Evolutionary conservation across 2,113 vertebrate species (phyloP), one percentile per base, ranked within the genome.

Genomic region (Plectropomus leopardus): DNA sequence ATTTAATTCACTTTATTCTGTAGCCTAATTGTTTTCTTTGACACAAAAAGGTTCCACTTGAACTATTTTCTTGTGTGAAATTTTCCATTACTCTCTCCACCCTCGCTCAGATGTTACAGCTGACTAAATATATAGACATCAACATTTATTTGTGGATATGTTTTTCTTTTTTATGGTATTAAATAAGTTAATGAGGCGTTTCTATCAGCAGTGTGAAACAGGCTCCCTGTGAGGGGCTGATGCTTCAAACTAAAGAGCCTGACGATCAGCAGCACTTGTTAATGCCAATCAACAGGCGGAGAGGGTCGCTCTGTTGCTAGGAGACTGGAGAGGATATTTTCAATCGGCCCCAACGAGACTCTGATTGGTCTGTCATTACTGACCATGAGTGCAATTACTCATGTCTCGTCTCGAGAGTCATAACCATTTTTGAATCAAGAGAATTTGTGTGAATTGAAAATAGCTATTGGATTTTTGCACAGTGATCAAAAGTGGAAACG

Each of bases 301-400:
- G 55, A 48, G 66, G 60, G 34, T 24, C 3, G 45, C 78, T 66
- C 76, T 85, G 89, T 86, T 90, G 86, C 89, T 82, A 86, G 80
- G 89, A 82, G 84, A 90, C 81, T 9, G 71, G 36, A 60, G 70
- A 80, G 72, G 72, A 76, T 80, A 70, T 68, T 44, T 70, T 60
- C 63, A 50, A 48, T 53, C 10, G 15, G 45, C 26, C 55, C 65
- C 34, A 57, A 50, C 0, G 40, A 80, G 69, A 54, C 58, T 57
- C 30, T 60, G 85, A 82, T 78, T 79, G 81, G 76, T 42, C 78
- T n/a, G 61, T 61, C 66, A 57, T 69, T 68, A 72, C 55, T 80
- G 78, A 80, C 61, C 67, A 24, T 26, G 40, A 72, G 47, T 32
- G 47, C 23, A 26, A n/a, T 78, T 42, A 30, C 15, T 54, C 42